Conservation (phyloP, 2,113 vertebrate genomes). For the Corythaixoides concolor region DNA sequence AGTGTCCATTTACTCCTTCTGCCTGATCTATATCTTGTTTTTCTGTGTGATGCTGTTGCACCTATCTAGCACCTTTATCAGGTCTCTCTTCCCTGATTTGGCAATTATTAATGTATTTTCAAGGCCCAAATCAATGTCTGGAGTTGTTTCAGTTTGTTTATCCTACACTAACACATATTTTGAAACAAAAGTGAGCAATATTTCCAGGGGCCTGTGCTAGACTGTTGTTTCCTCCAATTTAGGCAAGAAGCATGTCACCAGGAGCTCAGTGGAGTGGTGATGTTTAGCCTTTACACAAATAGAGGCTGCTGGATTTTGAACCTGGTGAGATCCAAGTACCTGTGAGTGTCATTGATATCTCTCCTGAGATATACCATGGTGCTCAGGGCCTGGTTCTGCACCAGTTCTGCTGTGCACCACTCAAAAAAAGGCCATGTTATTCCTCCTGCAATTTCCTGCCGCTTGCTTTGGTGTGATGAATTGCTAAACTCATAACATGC, state of each 20-base stretch:
- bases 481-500: background rate
- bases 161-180: background rate
- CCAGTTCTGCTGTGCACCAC: background rate
- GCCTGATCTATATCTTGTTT: background rate
- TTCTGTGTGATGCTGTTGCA: background rate
- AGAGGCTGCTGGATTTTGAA: background rate
- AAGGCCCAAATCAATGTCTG: background rate
- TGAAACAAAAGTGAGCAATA: background rate
- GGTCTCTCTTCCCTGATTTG: background rate
- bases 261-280: background rate
- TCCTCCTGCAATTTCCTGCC: background rate
- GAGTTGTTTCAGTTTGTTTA: background rate
- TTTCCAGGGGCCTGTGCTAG: background rate
- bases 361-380: accelerated
- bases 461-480: background rate
- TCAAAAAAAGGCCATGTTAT: background rate
- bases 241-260: background rate
- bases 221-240: background rate
- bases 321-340: background rate
- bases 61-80: background rate
- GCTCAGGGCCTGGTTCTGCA: background rate
- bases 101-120: background rate
- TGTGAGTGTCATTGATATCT: background rate
- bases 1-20: background rate
- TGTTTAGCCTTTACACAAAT: background rate